Percentiles rank a stretch among this genome's conserved stretches.
phyloP scores from a whole-genome alignment of 1,140 invertebrate species.

The Mactra quadrangularis region DNA sequence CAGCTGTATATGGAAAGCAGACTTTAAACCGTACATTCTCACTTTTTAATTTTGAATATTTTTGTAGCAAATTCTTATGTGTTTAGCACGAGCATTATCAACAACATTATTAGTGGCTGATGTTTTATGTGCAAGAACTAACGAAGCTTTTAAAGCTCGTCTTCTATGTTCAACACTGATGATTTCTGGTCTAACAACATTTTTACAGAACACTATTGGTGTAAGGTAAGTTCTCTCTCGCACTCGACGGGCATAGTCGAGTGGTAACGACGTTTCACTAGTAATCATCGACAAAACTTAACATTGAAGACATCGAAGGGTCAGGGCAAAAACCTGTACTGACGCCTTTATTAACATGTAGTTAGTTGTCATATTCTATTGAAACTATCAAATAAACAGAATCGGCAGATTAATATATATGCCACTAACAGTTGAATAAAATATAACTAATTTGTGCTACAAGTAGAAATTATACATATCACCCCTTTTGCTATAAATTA shows the following conservation, averaged over 20 bases:
- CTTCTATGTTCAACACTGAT: constrained; percentile 69
- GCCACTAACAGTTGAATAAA: not conserved
- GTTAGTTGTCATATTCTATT: too few relatives aligned
- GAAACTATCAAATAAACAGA: too few relatives aligned
- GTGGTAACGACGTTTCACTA: too few relatives aligned
- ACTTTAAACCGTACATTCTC: too few relatives aligned
- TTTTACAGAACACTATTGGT: constrained; percentile 64
- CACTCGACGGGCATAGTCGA: not conserved
- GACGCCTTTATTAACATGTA: not conserved
- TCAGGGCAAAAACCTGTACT: not conserved
- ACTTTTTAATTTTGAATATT: too few relatives aligned
- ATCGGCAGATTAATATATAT: too few relatives aligned
- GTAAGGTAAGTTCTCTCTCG: constrained; percentile 45
- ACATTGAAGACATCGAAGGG: not conserved
- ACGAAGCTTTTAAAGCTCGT: constrained; percentile 61
- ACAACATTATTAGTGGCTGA: constrained; percentile 63
- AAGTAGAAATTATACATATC: too few relatives aligned
- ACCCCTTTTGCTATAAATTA: too few relatives aligned
- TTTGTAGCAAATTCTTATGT: constrained; percentile 66
- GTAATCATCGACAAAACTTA: not conserved
- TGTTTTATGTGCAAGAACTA: constrained; percentile 62
- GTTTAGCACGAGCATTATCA: constrained; percentile 59
- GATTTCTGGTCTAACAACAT: constrained; percentile 69
- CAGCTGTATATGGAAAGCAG: too few relatives aligned
- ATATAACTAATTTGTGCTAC: not conserved